These are phyloP conservation scores for Drosophila birchii DNA, from an alignment of 2,888 invertebrate genomes.

Conservation along the genomic window DNA sequence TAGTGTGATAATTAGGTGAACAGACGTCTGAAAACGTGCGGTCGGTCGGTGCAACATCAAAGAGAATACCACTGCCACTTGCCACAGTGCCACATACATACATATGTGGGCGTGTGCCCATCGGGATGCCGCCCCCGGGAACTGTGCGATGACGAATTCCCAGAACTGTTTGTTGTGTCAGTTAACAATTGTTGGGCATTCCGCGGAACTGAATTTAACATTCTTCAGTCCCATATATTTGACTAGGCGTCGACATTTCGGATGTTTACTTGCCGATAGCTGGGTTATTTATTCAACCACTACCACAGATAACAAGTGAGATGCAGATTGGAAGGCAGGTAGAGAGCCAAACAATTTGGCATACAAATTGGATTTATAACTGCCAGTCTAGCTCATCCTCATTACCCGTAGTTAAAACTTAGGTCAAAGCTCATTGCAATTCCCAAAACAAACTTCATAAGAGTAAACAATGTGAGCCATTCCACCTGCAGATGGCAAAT, in stretches of 20 bases:
- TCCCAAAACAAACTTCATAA: background rate
- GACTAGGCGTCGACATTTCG: conserved; percentile 40
- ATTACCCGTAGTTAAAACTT: conserved; percentile 9
- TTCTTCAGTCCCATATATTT: conserved; percentile 11
- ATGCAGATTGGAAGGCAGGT: background rate
- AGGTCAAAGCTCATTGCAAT: conserved; percentile 18
- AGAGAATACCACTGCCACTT: conserved; percentile 24
- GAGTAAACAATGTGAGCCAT: conserved; percentile 17
- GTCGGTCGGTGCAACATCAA: conserved; percentile 69
- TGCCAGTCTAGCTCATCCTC: conserved; percentile 7
- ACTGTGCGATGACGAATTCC: conserved; percentile 64
- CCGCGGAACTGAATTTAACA: conserved; percentile 33
- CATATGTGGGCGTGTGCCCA: conserved; percentile 29
- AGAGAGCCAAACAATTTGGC: background rate
- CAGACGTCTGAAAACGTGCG: conserved; percentile 67
- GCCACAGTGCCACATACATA: background rate
- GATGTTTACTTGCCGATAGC: conserved; percentile 29
- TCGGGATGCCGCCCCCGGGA: conserved; percentile 23
- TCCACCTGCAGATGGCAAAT: conserved; percentile 50
- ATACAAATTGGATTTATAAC: background rate
- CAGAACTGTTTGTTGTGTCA: conserved; percentile 46
- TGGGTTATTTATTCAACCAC: conserved; percentile 9
- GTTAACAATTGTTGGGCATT: conserved; percentile 58
- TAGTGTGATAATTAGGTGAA: conserved; percentile 80
- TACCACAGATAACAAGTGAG: conserved; percentile 1